phyloP scores from a whole-genome alignment of 35 echinoderm and acorn worm species.

The Patiria miniata region DNA sequence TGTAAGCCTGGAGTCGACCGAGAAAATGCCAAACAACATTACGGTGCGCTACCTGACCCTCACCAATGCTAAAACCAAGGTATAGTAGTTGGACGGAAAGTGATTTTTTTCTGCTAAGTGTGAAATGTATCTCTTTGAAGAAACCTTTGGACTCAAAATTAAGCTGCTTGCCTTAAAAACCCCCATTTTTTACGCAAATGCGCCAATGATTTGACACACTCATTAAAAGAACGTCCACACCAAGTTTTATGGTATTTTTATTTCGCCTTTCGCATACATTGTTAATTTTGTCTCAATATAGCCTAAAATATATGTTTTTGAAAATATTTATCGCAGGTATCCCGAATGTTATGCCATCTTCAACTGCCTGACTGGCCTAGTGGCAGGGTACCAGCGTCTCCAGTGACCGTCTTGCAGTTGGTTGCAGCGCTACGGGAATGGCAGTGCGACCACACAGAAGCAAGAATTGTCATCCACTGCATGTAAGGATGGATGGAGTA shows the following conservation, averaged over 20 bases:
- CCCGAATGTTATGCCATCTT: not conserved
- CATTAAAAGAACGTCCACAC: too few species aligned
- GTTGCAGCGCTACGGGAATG: not conserved
- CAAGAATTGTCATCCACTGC: not conserved
- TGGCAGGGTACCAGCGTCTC: slow-evolving; percentile 8
- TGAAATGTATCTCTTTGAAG: too few species aligned
- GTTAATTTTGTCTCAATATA: not conserved
- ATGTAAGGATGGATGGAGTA: not conserved
- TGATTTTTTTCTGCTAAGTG: too few species aligned
- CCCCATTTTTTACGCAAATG: too few species aligned
- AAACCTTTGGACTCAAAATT: too few species aligned
- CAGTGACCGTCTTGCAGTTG: not conserved
- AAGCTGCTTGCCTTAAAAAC: too few species aligned
- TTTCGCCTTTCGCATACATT: too few species aligned
- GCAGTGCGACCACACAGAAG: not conserved
- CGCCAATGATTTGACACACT: too few species aligned
- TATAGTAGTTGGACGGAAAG: not conserved
- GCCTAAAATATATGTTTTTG: not conserved
- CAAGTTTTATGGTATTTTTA: too few species aligned
- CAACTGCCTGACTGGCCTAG: not conserved
- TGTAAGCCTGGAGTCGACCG: not conserved
- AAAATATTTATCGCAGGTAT: not conserved
- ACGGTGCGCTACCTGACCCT: not conserved
- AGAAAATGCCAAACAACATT: not conserved
- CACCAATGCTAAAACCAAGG: not conserved